phyloP scores from a whole-genome alignment of 2,113 vertebrate genomes.

The Erythrocercus mccallii region DNA sequence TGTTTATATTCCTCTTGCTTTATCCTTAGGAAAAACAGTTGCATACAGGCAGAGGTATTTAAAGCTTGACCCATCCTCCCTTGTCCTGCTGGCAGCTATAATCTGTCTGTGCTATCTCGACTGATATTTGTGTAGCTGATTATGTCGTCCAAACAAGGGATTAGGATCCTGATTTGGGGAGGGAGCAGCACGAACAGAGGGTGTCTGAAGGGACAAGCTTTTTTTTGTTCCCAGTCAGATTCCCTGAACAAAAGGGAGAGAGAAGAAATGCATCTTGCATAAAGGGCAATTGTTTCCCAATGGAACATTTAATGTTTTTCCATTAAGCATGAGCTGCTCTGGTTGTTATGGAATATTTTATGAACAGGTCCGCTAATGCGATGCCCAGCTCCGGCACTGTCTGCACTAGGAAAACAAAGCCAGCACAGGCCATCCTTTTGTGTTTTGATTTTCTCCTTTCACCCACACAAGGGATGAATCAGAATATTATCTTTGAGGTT shows the following conservation, averaged over 20 bases:
- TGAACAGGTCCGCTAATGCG: neutral
- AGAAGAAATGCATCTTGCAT: conserved; percentile 33
- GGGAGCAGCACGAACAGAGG: neutral
- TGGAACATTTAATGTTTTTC: conserved; percentile 31
- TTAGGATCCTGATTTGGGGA: conserved; percentile 19
- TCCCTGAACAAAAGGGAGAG: conserved; percentile 28
- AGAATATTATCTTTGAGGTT: neutral
- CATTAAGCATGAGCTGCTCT: conserved; percentile 16
- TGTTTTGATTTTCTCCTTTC: neutral
- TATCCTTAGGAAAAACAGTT: conserved; percentile 57
- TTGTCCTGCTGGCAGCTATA: conserved; percentile 13
- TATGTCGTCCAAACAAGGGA: conserved; percentile 39
- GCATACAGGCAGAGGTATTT: conserved; percentile 49
- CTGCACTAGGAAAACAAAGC: conserved; percentile 11
- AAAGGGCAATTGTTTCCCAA: conserved; percentile 28
- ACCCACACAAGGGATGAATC: neutral
- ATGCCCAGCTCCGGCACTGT: neutral
- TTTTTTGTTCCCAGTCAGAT: conserved; percentile 41
- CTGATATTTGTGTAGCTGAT: conserved; percentile 55
- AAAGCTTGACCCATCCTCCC: conserved; percentile 39
- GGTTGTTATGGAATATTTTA: conserved; percentile 23
- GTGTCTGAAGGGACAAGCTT: conserved; percentile 26
- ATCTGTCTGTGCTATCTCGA: conserved; percentile 46
- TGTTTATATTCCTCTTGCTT: conserved; percentile 36
- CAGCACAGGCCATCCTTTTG: neutral